A percentile compares a stretch with the other conserved stretches of the same genome.
Conservation (phyloP, 2,113 vertebrate genomes). For the Hippocampus abdominalis region DNA sequence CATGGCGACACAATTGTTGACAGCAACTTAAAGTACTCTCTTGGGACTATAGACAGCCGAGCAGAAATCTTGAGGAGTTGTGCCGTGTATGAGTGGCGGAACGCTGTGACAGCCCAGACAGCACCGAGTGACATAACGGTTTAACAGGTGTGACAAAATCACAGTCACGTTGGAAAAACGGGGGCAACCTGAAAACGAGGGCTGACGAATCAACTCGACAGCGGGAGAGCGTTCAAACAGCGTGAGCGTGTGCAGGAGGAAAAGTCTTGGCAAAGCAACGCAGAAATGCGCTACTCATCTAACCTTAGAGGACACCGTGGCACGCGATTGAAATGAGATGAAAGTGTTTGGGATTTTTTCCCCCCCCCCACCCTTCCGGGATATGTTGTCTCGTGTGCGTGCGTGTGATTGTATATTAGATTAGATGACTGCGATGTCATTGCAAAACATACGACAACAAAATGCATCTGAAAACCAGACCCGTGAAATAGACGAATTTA, state of each 20-base stretch:
- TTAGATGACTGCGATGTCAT: no score
- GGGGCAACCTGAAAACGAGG: slow-evolving; percentile 1
- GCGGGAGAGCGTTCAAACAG: slow-evolving; percentile 14
- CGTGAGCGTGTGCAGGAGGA: slow-evolving; percentile 4
- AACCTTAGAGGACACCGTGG: neutral
- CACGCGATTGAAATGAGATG: neutral
- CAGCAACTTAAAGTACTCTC: slow-evolving; percentile 16
- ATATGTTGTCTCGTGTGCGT: no score
- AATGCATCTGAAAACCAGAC: no score
- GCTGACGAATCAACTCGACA: slow-evolving; percentile 21
- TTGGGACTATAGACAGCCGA: neutral
- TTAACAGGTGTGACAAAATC: slow-evolving; percentile 44
- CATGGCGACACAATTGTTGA: neutral
- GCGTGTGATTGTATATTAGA: no score
- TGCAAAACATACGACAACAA: no score
- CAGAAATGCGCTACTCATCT: neutral
- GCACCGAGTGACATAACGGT: slow-evolving; percentile 31
- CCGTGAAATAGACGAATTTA: no score
- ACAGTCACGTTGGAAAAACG: neutral
- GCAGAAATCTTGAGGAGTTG: slow-evolving; percentile 10
- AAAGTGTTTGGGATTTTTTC: neutral
- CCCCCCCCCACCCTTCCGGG: no score
- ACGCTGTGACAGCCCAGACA: slow-evolving; percentile 40
- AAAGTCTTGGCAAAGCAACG: neutral
- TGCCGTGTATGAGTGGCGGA: slow-evolving; percentile 20